Conservation (phyloP, 2,113 vertebrate species). For the Pteronura brasiliensis region DNA sequence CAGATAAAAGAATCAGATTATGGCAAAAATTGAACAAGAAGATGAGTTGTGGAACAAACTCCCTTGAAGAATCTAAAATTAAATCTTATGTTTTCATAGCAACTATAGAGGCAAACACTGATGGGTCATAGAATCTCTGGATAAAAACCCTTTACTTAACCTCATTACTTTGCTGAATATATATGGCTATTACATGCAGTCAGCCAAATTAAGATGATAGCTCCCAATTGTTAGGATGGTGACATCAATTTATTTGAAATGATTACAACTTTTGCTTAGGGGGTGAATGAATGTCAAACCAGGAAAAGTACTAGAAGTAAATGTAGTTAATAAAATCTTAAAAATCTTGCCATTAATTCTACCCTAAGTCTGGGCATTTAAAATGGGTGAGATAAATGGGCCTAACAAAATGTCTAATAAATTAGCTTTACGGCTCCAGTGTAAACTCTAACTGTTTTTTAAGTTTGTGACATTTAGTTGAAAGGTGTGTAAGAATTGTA, state of each 20-base stretch:
- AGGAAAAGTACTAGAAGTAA: background rate
- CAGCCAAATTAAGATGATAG: background rate
- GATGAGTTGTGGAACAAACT: background rate
- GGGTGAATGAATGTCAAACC: background rate
- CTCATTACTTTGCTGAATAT: background rate
- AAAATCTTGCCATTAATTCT: background rate
- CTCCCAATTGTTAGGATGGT: background rate
- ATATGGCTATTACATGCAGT: background rate
- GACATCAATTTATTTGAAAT: background rate
- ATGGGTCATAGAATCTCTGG: background rate
- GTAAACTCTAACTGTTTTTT: background rate
- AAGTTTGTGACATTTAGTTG: background rate
- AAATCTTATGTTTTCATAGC: background rate
- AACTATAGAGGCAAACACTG: background rate
- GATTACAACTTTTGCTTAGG: background rate
- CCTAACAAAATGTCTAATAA: background rate
- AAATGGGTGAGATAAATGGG: background rate
- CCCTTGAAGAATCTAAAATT: background rate
- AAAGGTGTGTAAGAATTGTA: background rate
- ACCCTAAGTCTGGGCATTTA: background rate
- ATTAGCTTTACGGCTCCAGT: background rate
- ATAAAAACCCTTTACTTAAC: background rate
- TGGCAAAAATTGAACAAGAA: background rate
- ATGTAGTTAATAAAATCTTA: background rate
- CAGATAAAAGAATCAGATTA: background rate